Base-by-base conservation (phyloP, 2,888 invertebrate genomes). In the Isotomurus palustris region DNA sequence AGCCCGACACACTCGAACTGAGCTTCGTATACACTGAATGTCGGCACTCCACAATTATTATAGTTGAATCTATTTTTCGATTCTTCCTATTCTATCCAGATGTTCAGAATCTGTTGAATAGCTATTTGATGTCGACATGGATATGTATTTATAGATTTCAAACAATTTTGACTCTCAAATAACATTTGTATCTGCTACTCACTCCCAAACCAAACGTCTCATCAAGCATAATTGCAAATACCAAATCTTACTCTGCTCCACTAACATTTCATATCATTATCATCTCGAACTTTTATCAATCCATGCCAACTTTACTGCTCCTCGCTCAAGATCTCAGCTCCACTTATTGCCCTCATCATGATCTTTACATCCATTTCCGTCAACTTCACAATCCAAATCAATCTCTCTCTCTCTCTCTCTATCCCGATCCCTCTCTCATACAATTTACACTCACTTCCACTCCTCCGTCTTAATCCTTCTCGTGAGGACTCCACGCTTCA, bases 111-210 rank as follows among this genome's bases (percentile, higher is more conserved):
- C 58, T 60, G 60, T 60, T 64, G 64, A 67, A 67, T 64, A 58
- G 58, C 63, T 64, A 66, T 67, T 66, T 66, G 67, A 69, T 69
- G 67, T 67, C 57, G 59, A 66, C 66, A 64, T 64, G 64, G 66
- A 65, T 64, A 65, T 65, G 68, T 70, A 70, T 70, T 68, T 68
- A 70, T 70, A 68, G 70, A 67, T 69, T 69, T 63, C 55, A 66
- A 69, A 64, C 63, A 64, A 62, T 66, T 64, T 59, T 58, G 55
- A 56, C 55, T 58, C 48, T 44, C 38, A 53, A 47, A 57, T 60
- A 56, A 53, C 38, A 56, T 48, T 43, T 55, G 36, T 56, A 40
- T 32, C 55, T 57, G 36, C 32, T 43, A 12, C 19, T 6, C 43
- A 17, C 43, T 22, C 43, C 43, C 43, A 22, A 43, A 43, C 22